Percentiles rank a stretch among this genome's conserved stretches.
These are phyloP conservation scores for Macrostomum lignano DNA, from an alignment of 1,140 invertebrate species.

Conservation along the genomic window DNA sequence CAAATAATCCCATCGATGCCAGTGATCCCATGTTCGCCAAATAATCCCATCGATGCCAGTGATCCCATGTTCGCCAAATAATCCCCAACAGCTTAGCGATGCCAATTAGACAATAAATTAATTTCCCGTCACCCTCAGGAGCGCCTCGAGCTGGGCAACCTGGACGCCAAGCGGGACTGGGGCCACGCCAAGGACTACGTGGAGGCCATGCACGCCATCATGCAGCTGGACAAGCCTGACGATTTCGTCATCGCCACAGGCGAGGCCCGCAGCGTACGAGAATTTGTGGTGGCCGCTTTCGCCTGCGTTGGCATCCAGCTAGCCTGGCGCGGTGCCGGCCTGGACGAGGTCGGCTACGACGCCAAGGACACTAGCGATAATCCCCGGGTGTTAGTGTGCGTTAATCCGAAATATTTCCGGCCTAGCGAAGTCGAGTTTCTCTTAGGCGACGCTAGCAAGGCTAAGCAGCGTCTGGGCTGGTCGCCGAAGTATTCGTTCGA, in stretches of 20 bases:
- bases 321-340: slow-evolving; percentile 56
- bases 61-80: no score
- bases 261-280: slow-evolving; percentile 64
- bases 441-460: slow-evolving; percentile 64
- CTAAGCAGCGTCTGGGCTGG: no score
- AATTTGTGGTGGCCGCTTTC: slow-evolving; percentile 81
- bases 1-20: no score
- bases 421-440: slow-evolving; percentile 85
- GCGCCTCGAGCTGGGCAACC: slow-evolving; percentile 62
- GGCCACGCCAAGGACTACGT: slow-evolving; percentile 96
- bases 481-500: no score
- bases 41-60: no score
- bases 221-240: slow-evolving; percentile 66
- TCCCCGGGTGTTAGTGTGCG: slow-evolving; percentile 48
- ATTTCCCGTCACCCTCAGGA: slow-evolving; percentile 31
- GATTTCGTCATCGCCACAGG: slow-evolving; percentile 94
- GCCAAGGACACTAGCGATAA: no score
- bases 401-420: slow-evolving; percentile 78
- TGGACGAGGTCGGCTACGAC: slow-evolving; percentile 60
- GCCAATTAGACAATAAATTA: no score
- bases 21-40: no score
- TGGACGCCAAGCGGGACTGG: slow-evolving; percentile 88
- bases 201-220: slow-evolving; percentile 98
- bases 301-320: slow-evolving; percentile 33
- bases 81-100: no score